Conservation (phyloP, 2,888 invertebrate species). For the Myopa testacea region DNA sequence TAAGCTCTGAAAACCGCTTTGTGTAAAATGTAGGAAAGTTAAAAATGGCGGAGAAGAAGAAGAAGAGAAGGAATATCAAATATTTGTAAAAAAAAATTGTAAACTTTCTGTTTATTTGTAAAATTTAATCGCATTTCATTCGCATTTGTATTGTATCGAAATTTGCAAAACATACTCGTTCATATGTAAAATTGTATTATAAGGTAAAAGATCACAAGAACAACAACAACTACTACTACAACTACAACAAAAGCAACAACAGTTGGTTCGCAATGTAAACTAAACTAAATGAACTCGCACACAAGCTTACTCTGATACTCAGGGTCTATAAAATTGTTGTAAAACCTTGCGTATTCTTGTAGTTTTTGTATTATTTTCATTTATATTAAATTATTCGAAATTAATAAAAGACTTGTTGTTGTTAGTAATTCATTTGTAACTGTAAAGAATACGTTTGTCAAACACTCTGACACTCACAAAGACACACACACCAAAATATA, state of each 20-base stretch:
- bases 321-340: constrained; percentile 7
- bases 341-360: constrained; percentile 26
- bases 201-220: background rate
- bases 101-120: constrained; percentile 30
- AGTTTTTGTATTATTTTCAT: constrained; percentile 4
- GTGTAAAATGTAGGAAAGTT: constrained; percentile 33
- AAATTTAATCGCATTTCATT: constrained; percentile 1
- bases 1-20: constrained; percentile 17
- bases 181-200: constrained; percentile 11
- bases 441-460: background rate
- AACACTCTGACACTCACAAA: background rate
- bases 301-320: constrained; percentile 8
- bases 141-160: constrained; percentile 2
- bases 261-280: background rate
- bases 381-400: background rate
- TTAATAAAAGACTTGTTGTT: too few relatives aligned
- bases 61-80: background rate
- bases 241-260: constrained; percentile 13
- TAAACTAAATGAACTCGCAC: constrained; percentile 14
- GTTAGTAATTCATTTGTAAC: too few relatives aligned
- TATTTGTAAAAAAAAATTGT: background rate
- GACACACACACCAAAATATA: constrained; percentile 2
- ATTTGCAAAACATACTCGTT: constrained; percentile 9
- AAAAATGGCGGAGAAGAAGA: background rate
- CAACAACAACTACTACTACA: constrained; percentile 11